phyloP scores from a whole-genome alignment of 2,888 invertebrate species.

The Elmis aenea region DNA sequence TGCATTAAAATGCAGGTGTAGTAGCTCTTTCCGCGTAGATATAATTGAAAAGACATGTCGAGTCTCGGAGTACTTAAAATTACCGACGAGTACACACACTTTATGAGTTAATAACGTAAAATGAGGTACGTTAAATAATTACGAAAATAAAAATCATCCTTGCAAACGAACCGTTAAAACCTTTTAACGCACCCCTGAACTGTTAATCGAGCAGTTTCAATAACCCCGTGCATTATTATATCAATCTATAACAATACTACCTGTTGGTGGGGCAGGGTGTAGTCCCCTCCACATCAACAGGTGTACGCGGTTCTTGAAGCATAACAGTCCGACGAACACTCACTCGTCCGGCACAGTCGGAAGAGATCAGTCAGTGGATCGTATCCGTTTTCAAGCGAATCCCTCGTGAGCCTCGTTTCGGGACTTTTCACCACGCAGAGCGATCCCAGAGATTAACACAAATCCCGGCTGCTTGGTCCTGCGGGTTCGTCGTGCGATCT shows the following conservation, averaged over 20 bases:
- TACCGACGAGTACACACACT: no score
- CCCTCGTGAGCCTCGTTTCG: slow-evolving; percentile 12
- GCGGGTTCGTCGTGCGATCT: slow-evolving; percentile 18
- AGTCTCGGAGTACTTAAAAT: no score
- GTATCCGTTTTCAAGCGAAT: slow-evolving; percentile 14
- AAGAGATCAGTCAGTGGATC: slow-evolving; percentile 38
- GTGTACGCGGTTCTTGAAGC: slow-evolving; percentile 49
- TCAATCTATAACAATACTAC: slow-evolving; percentile 39
- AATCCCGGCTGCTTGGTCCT: slow-evolving; percentile 13
- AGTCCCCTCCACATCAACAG: slow-evolving; percentile 44
- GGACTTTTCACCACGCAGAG: no score
- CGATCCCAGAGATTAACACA: slow-evolving; percentile 1
- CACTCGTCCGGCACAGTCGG: slow-evolving; percentile 49
- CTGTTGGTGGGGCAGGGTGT: slow-evolving; percentile 40
- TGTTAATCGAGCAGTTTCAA: slow-evolving; percentile 6
- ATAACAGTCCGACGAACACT: slow-evolving; percentile 46
- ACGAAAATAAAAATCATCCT: no score
- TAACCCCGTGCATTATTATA: slow-evolving; percentile 20
- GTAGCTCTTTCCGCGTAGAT: no score
- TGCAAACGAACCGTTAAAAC: slow-evolving; percentile 18
- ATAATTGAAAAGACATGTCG: no score
- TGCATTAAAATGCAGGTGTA: no score
- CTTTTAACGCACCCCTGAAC: slow-evolving; percentile 17
- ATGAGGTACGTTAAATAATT: no score
- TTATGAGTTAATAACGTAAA: no score